phyloP scores from a whole-genome alignment of 92 coral and sea anemone species.

The Parazoanthus darwini region DNA sequence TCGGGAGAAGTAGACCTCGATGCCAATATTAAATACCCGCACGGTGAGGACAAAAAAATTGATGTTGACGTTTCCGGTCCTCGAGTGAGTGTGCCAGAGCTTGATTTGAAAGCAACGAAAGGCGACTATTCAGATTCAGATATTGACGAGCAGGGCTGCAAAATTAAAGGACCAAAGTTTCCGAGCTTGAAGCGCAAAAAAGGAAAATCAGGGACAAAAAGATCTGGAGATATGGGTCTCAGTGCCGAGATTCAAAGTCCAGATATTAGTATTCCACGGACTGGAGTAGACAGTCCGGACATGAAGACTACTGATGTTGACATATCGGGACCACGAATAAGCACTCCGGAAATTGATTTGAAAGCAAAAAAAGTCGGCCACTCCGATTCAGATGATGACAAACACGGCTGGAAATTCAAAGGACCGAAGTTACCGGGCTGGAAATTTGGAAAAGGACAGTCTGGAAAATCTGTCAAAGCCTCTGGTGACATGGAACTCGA shows the following conservation, averaged over 20 bases:
- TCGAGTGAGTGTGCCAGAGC: neutral
- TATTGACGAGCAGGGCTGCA: neutral
- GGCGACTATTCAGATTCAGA: neutral
- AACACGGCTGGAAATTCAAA: neutral
- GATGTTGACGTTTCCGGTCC: neutral
- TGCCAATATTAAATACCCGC: neutral
- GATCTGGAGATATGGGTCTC: neutral
- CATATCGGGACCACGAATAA: neutral
- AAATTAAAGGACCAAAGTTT: neutral
- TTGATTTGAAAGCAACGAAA: neutral
- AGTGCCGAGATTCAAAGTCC: neutral
- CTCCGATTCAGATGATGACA: neutral
- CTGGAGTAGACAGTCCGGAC: neutral
- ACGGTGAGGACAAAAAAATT: neutral
- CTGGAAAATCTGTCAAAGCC: neutral
- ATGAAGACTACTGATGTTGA: neutral
- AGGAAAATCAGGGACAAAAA: neutral
- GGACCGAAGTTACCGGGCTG: neutral
- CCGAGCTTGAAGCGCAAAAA: conserved; percentile 5
- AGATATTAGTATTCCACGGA: neutral
- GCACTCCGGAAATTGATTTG: neutral
- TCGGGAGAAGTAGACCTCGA: neutral
- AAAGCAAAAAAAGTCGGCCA: neutral
- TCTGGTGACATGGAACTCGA: neutral
- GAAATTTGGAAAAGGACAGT: neutral